These are phyloP conservation scores for Itoplectis maculator DNA, from an alignment of 2,888 invertebrate species.

Conservation along the genomic window DNA sequence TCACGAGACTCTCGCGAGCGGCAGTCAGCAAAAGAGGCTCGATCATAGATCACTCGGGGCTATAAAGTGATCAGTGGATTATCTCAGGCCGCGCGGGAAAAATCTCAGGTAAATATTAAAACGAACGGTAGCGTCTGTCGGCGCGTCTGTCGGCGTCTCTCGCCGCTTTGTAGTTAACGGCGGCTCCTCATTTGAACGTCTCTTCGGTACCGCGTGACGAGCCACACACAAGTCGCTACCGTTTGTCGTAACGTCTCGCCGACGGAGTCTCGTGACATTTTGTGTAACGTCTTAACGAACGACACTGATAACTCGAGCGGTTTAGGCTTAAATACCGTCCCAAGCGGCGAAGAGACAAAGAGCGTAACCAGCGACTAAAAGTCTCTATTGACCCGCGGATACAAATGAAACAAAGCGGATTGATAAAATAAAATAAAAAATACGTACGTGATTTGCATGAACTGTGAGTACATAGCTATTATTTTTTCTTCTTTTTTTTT, in stretches of 20 bases:
- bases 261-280: background rate
- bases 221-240: constrained; percentile 17
- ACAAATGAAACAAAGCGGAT: background rate
- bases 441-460: background rate
- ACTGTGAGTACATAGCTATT: background rate
- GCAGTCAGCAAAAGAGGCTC: constrained; percentile 23
- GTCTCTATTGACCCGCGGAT: background rate
- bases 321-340: background rate
- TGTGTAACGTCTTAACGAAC: constrained; percentile 23
- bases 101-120: constrained; percentile 55
- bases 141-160: constrained; percentile 22
- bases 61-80: constrained; percentile 51
- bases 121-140: constrained; percentile 15
- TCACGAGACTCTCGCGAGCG: background rate
- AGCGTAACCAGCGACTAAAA: background rate
- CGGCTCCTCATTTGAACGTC: constrained; percentile 15
- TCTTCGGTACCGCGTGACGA: constrained; percentile 17
- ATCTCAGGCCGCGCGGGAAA: constrained; percentile 28
- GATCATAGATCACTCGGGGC: constrained; percentile 46
- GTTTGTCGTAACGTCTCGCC: constrained; percentile 32
- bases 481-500: background rate
- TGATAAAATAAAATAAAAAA: background rate
- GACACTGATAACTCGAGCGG: constrained; percentile 25
- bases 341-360: constrained; percentile 4
- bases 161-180: constrained; percentile 29